These are phyloP conservation scores for Crotalus tigris DNA, from an alignment of 2,113 vertebrate species.

Conservation along the genomic window DNA sequence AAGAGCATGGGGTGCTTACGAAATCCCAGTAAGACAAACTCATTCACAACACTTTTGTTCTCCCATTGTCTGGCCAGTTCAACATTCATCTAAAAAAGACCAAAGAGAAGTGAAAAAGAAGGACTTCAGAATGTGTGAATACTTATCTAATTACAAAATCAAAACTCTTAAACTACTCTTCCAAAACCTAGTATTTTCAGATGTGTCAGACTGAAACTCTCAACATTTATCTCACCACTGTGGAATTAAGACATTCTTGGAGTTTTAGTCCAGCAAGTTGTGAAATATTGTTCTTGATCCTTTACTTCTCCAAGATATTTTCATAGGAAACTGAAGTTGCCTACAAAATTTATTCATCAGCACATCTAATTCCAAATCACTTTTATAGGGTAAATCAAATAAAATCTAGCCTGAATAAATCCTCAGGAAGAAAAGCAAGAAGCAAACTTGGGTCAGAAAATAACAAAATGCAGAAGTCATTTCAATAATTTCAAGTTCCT, in stretches of 20 bases:
- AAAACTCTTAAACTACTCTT: neutral
- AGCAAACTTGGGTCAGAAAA: neutral
- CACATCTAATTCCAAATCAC: neutral
- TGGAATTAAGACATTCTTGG: neutral
- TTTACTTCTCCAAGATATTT: neutral
- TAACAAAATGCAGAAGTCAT: neutral
- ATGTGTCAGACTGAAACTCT: neutral
- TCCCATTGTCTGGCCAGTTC: neutral
- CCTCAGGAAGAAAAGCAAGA: neutral
- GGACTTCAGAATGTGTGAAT: neutral
- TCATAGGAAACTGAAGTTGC: neutral
- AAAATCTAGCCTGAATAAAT: neutral
- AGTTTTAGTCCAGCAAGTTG: neutral
- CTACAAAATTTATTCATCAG: neutral
- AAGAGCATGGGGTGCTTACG: slow-evolving; percentile 23
- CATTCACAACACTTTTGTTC: neutral
- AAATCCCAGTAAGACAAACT: slow-evolving; percentile 59
- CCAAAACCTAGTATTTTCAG: neutral
- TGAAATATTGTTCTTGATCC: neutral
- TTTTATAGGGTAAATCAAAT: neutral
- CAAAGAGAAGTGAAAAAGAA: neutral
- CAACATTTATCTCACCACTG: neutral
- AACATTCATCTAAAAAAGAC: neutral
- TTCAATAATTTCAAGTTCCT: neutral
- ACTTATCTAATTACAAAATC: neutral